These are phyloP conservation scores for Nesometra sesokonis DNA, from an alignment of 35 echinoderm and acorn worm species.

Conservation along the genomic window DNA sequence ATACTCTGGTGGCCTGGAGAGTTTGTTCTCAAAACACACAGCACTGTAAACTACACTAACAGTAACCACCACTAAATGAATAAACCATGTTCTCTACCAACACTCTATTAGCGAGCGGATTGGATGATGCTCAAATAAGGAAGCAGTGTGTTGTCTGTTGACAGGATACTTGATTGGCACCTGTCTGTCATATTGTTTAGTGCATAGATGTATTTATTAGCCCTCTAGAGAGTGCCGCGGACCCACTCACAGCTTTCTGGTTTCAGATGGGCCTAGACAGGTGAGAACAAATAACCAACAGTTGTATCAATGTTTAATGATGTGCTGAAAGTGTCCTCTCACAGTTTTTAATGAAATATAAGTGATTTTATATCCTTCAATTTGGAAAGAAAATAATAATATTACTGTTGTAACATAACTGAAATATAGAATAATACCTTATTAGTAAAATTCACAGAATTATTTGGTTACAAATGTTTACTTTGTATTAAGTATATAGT, in stretches of 20 bases:
- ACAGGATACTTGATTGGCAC: background rate
- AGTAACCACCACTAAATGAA: background rate
- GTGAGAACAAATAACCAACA: background rate
- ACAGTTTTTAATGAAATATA: background rate
- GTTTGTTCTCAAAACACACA: background rate
- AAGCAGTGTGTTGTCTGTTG: background rate
- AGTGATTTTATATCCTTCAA: too few species aligned
- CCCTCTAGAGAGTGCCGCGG: background rate
- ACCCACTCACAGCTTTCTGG: background rate
- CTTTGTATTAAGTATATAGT: too few species aligned
- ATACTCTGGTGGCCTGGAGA: background rate
- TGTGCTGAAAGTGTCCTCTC: background rate
- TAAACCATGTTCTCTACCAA: background rate
- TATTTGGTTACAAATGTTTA: too few species aligned
- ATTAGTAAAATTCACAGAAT: too few species aligned
- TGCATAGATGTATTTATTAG: background rate
- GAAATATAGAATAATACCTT: too few species aligned
- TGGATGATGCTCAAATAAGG: background rate
- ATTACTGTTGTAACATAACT: too few species aligned
- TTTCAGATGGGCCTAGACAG: background rate
- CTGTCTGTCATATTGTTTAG: background rate
- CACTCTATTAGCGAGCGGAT: background rate
- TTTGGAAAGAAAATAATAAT: too few species aligned
- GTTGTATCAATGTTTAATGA: background rate
- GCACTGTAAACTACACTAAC: background rate